A percentile compares a stretch with the other conserved stretches of the same genome.
phyloP scores from a whole-genome alignment of 2,113 vertebrate species.

The Gallinago undulata region DNA sequence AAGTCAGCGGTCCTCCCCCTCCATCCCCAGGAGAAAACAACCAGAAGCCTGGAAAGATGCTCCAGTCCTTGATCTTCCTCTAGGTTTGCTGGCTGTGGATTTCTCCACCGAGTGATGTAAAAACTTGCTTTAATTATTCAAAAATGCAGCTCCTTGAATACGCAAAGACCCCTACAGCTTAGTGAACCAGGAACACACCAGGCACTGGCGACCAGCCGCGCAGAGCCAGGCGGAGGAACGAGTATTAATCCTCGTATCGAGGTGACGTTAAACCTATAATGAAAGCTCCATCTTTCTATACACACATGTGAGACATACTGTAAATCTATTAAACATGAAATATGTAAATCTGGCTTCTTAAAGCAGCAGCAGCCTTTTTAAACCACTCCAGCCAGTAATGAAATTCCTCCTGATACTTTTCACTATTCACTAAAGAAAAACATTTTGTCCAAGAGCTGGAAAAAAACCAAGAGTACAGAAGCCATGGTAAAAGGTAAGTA shows the following conservation, averaged over 20 bases:
- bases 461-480: neutral
- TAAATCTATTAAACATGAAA: conserved; percentile 21
- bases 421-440: neutral
- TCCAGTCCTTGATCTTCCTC: neutral
- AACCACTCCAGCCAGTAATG: neutral
- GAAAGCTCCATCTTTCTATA: conserved; percentile 1
- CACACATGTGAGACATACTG: neutral
- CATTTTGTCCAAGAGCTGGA: neutral
- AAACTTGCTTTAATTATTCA: neutral
- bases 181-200: neutral
- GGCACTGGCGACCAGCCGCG: fast-evolving
- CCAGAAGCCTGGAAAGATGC: neutral
- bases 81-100: neutral
- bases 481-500: neutral
- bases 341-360: conserved; percentile 32
- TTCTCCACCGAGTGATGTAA: neutral
- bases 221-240: neutral
- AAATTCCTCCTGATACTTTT: neutral
- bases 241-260: conserved; percentile 19
- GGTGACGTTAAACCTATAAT: neutral
- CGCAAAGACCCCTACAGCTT: neutral
- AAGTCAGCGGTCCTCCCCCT: neutral
- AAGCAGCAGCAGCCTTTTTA: conserved; percentile 6
- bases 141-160: neutral
- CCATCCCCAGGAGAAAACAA: neutral